Percentiles rank a stretch among this genome's conserved stretches.
Evolutionary conservation across 2,888 invertebrate genomes (phyloP).

Genomic region (Pilophorus perplexus): DNA sequence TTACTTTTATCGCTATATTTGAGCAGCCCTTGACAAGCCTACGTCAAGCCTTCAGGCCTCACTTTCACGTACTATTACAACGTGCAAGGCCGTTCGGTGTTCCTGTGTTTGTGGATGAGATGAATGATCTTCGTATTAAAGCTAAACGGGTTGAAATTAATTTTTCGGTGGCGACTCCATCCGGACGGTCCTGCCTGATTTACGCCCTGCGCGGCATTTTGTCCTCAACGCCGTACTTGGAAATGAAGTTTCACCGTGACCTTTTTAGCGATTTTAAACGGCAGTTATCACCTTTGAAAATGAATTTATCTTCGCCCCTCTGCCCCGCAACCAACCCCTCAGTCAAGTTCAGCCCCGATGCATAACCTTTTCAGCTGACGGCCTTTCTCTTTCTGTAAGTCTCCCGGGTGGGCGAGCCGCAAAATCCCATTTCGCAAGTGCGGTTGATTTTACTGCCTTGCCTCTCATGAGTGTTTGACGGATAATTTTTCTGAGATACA

Average conservation of each 20-base stretch:
- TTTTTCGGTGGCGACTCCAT: not conserved
- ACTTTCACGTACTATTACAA: conserved; percentile 26
- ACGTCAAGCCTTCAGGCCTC: conserved; percentile 17
- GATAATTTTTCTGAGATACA: no score
- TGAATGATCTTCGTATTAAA: not conserved
- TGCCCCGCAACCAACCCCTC: not conserved
- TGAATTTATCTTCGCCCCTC: conserved; percentile 17
- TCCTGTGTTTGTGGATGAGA: not conserved
- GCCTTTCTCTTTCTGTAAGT: conserved; percentile 18
- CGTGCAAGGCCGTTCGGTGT: conserved; percentile 6
- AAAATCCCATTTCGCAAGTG: no score
- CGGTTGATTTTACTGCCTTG: no score
- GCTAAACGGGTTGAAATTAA: no score
- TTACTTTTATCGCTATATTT: conserved; percentile 31
- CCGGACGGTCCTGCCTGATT: no score
- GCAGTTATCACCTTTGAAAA: conserved; percentile 32
- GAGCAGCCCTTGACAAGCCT: conserved; percentile 29
- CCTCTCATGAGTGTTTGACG: no score
- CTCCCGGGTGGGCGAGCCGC: no score
- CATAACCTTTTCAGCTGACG: conserved; percentile 30
- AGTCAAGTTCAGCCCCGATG: not conserved
- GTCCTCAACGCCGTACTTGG: not conserved
- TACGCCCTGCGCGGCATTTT: conserved; percentile 8
- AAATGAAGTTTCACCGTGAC: conserved; percentile 23
- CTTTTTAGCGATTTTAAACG: conserved; percentile 34